A percentile compares a stretch with the other conserved stretches of the same genome.
These are phyloP conservation scores for Oreocharis arfaki DNA, from an alignment of 2,113 vertebrate genomes.

Conservation along the genomic window DNA sequence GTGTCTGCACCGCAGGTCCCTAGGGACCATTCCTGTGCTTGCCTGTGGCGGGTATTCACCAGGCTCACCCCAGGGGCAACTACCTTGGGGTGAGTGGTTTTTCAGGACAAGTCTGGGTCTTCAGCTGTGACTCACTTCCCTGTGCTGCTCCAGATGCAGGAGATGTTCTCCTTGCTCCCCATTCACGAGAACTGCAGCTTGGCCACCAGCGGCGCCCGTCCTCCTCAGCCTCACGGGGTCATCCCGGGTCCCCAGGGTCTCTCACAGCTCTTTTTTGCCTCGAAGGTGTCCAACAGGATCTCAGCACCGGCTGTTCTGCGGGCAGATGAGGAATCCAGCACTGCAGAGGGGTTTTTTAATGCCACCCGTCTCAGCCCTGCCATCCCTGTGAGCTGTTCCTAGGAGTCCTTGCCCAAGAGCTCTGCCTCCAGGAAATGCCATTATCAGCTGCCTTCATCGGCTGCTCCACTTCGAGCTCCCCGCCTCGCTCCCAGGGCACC, in stretches of 20 bases:
- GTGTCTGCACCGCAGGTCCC: rapidly evolving
- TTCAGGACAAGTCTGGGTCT: not conserved
- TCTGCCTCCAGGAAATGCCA: not conserved
- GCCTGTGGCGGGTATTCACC: rapidly evolving
- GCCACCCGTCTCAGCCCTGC: not conserved
- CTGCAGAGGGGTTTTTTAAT: not conserved
- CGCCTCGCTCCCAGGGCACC: rapidly evolving
- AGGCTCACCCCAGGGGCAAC: rapidly evolving
- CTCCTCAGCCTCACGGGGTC: rapidly evolving
- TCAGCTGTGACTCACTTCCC: not conserved
- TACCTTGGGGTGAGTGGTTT: not conserved
- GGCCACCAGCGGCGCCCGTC: not conserved
- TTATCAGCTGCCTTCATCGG: not conserved
- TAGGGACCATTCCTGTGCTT: too few species aligned
- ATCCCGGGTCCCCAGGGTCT: too few species aligned
- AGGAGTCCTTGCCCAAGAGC: not conserved
- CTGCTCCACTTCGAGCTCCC: not conserved
- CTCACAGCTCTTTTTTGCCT: rapidly evolving
- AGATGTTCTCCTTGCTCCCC: not conserved
- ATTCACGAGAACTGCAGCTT: rapidly evolving
- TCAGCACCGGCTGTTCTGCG: rapidly evolving
- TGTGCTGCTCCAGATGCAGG: too few species aligned
- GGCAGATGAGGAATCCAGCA: not conserved
- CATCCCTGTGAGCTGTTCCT: rapidly evolving
- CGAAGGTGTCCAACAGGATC: not conserved